phyloP scores from a whole-genome alignment of 2,113 vertebrate species.

The Sinocyclocheilus anophthalmus region DNA sequence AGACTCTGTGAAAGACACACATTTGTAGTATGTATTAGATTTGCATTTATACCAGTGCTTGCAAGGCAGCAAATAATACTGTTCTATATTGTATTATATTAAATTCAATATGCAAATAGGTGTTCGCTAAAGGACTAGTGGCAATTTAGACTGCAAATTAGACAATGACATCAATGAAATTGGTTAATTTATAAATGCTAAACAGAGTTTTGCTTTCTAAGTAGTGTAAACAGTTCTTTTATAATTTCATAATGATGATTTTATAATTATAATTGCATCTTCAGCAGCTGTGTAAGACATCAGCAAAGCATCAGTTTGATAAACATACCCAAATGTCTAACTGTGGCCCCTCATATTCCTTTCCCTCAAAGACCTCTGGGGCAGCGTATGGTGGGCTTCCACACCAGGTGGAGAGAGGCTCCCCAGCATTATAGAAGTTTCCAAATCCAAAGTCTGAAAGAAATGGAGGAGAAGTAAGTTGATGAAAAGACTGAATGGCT shows the following conservation, averaged over 20 bases:
- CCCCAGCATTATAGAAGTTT: conserved; percentile 93
- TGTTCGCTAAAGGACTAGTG: background rate
- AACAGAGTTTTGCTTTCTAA: no score
- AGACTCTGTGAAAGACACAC: conserved; percentile 81
- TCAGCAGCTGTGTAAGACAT: background rate
- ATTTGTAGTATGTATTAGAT: background rate
- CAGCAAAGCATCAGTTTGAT: no score
- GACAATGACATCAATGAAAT: background rate
- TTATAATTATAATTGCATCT: background rate
- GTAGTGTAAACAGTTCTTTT: no score
- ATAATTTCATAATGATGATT: background rate
- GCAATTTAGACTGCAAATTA: background rate
- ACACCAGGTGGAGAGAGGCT: conserved; percentile 93
- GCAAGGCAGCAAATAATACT: background rate
- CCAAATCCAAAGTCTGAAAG: conserved; percentile 94
- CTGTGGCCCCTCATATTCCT: conserved; percentile 94
- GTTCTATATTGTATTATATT: background rate
- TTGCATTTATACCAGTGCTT: background rate
- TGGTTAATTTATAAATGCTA: no score
- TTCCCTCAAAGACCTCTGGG: conserved; percentile 96
- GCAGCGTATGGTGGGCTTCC: conserved; percentile 97
- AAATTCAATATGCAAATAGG: background rate
- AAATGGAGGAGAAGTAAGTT: conserved; percentile 40
- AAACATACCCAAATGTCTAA: conserved; percentile 93
- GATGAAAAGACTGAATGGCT: conserved; percentile 10